phyloP scores from a whole-genome alignment of 1,140 invertebrate species.

The Maniola jurtina region DNA sequence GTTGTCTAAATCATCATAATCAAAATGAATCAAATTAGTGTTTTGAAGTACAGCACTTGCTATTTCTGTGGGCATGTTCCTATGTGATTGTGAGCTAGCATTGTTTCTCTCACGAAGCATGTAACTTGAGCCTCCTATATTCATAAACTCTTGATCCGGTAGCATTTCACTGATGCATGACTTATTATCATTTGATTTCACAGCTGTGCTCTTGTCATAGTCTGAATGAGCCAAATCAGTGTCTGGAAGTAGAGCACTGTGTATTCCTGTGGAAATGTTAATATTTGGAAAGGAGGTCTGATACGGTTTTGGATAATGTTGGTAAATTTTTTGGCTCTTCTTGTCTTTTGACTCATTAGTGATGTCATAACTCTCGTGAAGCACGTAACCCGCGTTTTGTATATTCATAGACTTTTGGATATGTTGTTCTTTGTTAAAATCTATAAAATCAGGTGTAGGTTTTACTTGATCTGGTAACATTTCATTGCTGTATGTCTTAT shows the following conservation, averaged over 20 bases:
- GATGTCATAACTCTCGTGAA: conserved; percentile 35
- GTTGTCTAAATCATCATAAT: conserved; percentile 50
- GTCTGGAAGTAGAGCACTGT: conserved; percentile 56
- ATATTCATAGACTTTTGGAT: conserved; percentile 33
- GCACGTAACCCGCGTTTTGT: too few species aligned
- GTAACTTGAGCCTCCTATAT: conserved; percentile 40
- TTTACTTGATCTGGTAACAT: conserved; percentile 19
- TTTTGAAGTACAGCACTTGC: conserved; percentile 58
- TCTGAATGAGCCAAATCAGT: conserved; percentile 52
- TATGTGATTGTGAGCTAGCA: conserved; percentile 23
- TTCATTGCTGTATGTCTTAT: conserved; percentile 15
- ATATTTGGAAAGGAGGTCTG: conserved; percentile 48
- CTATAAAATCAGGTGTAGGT: conserved; percentile 35
- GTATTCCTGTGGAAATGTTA: conserved; percentile 43
- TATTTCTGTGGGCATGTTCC: conserved; percentile 42
- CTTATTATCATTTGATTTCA: conserved; percentile 32
- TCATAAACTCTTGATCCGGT: conserved; percentile 30
- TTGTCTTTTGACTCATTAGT: conserved; percentile 6
- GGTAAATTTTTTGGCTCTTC: background rate
- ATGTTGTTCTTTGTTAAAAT: conserved; percentile 34
- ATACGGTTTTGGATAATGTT: conserved; percentile 29
- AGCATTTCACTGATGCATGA: conserved; percentile 8
- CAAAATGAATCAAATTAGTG: conserved; percentile 54
- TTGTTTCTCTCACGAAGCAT: conserved; percentile 28
- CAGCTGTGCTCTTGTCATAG: conserved; percentile 32